Conservation (phyloP, 1,140 invertebrate genomes). For the Bombus affinis region DNA sequence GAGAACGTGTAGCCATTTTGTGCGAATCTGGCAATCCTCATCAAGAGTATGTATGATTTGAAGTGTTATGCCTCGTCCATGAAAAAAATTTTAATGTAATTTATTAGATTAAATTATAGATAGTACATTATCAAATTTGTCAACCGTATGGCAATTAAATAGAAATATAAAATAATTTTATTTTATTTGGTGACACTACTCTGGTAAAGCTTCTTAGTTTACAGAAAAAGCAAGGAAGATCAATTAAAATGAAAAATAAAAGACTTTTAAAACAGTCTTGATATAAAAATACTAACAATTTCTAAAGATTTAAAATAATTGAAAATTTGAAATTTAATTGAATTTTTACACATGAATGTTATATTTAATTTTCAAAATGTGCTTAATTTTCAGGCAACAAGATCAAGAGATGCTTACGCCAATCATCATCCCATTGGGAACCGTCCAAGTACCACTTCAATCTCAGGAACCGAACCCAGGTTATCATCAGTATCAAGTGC, state of each 20-base stretch:
- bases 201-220: too few species aligned
- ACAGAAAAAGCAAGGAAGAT: too few species aligned
- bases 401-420: conserved; percentile 79
- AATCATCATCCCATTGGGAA: conserved; percentile 80
- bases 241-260: not conserved
- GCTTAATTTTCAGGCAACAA: conserved; percentile 68
- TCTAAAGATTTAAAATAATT: not conserved
- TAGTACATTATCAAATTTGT: too few species aligned
- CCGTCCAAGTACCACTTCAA: conserved; percentile 79
- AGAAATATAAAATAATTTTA: too few species aligned
- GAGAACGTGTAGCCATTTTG: conserved; percentile 92
- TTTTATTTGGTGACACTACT: too few species aligned
- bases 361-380: not conserved
- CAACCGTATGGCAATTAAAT: too few species aligned
- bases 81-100: too few species aligned
- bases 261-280: too few species aligned
- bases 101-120: too few species aligned
- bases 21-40: conserved; percentile 90
- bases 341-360: not conserved
- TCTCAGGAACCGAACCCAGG: conserved; percentile 71
- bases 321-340: not conserved
- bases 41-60: conserved; percentile 81
- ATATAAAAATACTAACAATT: too few species aligned
- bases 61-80: too few species aligned
- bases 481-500: conserved; percentile 77